Conservation (phyloP, 2,888 invertebrate species). For the Cerastis leucographa region DNA sequence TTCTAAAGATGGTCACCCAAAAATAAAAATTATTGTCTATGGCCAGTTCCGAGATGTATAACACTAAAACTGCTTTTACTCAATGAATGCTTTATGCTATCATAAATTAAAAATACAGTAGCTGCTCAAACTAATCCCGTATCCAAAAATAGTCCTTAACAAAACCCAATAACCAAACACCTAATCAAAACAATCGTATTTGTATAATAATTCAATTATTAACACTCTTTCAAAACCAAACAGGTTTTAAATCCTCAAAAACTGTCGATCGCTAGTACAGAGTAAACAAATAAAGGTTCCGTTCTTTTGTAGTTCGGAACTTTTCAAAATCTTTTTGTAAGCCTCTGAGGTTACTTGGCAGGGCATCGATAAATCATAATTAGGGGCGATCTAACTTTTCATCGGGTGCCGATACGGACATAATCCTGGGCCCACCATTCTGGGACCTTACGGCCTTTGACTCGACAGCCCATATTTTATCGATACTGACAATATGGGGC, state of each 20-base stretch:
- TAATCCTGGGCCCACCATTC: conserved; percentile 76
- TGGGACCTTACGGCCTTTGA: conserved; percentile 74
- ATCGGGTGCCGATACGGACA: conserved; percentile 85
- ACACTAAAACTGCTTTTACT: background rate
- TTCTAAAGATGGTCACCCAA: background rate
- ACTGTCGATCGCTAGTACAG: conserved; percentile 52
- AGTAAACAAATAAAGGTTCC: conserved; percentile 36
- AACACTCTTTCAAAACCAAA: conserved; percentile 35
- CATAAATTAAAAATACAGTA: conserved; percentile 16
- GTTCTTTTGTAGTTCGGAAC: conserved; percentile 1
- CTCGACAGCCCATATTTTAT: conserved; percentile 76
- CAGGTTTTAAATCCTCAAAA: conserved; percentile 55
- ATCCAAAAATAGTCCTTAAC: background rate
- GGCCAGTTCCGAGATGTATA: background rate
- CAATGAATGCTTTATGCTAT: background rate
- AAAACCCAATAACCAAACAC: background rate
- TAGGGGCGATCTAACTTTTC: conserved; percentile 83
- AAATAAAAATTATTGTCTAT: background rate
- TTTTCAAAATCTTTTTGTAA: conserved; percentile 32
- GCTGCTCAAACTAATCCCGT: background rate
- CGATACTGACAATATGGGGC: conserved; percentile 70
- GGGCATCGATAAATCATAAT: conserved; percentile 85
- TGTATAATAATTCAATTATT: conserved; percentile 40
- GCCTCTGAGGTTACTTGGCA: conserved; percentile 45
- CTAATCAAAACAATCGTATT: conserved; percentile 36